phyloP scores from a whole-genome alignment of 2,888 invertebrate species.

The Nomada ferruginata region DNA sequence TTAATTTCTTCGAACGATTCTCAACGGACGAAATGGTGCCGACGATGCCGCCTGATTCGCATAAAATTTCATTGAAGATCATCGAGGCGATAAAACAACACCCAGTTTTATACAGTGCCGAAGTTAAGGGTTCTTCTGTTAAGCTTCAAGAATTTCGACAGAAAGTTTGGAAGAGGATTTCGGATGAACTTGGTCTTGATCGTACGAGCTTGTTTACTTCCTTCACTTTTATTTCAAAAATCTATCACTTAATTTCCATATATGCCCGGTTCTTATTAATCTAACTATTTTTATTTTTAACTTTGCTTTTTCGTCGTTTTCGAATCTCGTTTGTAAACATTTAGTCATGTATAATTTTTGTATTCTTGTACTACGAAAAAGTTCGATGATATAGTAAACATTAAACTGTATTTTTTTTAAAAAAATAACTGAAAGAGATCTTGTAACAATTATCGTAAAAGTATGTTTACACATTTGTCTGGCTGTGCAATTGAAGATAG shows the following conservation, averaged over 20 bases:
- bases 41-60: slow-evolving; percentile 79
- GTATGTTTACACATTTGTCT: neutral
- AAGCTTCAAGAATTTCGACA: slow-evolving; percentile 81
- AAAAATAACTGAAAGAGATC: neutral
- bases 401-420: neutral
- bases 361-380: neutral
- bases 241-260: neutral
- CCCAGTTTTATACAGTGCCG: slow-evolving; percentile 81
- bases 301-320: neutral
- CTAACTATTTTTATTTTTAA: neutral
- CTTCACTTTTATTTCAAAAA: neutral
- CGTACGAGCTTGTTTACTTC: slow-evolving; percentile 70
- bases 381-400: neutral
- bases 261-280: neutral
- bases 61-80: slow-evolving; percentile 81
- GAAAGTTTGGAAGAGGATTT: slow-evolving; percentile 82
- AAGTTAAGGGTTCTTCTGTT: slow-evolving; percentile 78
- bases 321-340: neutral
- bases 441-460: too few species aligned
- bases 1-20: slow-evolving; percentile 48
- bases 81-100: slow-evolving; percentile 82
- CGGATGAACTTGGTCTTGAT: slow-evolving; percentile 80
- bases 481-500: neutral
- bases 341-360: neutral
- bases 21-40: slow-evolving; percentile 72